Evolutionary conservation across 2,797 vertebrate genomes (phyloP), one percentile per base, ranked within the genome.

Genomic region (Craterocephalus amniculus): DNA sequence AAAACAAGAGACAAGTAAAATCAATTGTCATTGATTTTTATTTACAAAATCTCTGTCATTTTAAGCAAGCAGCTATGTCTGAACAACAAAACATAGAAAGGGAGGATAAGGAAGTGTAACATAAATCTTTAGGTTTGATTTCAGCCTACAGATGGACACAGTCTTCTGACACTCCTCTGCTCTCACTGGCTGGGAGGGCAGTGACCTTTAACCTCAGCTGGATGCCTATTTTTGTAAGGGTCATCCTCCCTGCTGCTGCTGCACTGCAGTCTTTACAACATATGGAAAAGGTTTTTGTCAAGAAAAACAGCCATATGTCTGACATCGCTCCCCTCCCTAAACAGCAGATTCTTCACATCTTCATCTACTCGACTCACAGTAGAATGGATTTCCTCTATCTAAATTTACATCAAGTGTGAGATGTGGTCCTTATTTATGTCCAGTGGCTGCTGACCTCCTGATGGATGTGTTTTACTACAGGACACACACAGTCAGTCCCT

Each of bases 181-280:
- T 70, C 52, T 79, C 78, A 81, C 76, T 63, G 63, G 49, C 71
- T 72, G 79, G 73, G 75, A 76, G 68, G 82, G 70, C 62, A 27
- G 18, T 86, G 87, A 92, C 92, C 93, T 87, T 81, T 93, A 76
- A 91, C 89, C 90, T 81, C 64, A 83, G 79, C 80, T 74, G 84
- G 83, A 83, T 70, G 74, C 67, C 72, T 69, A 63, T 77, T 87
- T 79, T 83, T 74, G 26, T 72, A 22, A 65, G 49, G 67, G 22
- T 69, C 62, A 20, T 48, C 64, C 72, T 75, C 51, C 64, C 67
- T 86, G 57, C 76, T 81, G 57, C 76, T 81, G 61, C 63, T 61
- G 40, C 57, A 69, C 80, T 74, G 64, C 70, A 74, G 83, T 83
- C 87, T 80, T 74, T 59, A 80, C 63, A 78, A 72, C 83, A 75